A percentile compares a stretch with the other conserved stretches of the same genome.
phyloP scores from a whole-genome alignment of 2,113 vertebrate species.

The Steatornis caripensis region DNA sequence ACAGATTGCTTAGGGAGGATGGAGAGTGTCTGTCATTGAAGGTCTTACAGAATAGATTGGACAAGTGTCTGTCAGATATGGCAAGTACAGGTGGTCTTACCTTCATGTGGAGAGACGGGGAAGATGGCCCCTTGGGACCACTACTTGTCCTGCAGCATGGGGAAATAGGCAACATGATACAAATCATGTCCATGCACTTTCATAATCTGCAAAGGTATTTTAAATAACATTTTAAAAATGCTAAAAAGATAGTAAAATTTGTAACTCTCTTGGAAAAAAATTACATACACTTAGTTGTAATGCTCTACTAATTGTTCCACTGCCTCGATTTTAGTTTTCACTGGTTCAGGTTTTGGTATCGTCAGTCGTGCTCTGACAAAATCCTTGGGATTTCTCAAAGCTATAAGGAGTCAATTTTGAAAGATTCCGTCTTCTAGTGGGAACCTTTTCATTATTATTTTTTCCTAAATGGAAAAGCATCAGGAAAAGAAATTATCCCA shows the following conservation, averaged over 20 bases:
- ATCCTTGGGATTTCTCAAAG: background rate
- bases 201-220: background rate
- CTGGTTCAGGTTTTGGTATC: background rate
- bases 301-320: background rate
- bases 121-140: background rate
- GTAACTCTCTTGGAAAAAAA: background rate
- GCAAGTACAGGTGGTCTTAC: background rate
- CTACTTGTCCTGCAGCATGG: background rate
- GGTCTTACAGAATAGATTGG: background rate
- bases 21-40: background rate
- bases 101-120: background rate
- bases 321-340: background rate
- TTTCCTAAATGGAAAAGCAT: background rate
- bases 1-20: slow-evolving; percentile 11
- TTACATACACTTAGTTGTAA: background rate
- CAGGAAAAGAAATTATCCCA: background rate
- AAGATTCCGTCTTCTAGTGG: background rate
- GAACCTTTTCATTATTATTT: background rate
- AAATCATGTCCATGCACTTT: background rate
- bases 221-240: background rate
- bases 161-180: background rate
- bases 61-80: background rate
- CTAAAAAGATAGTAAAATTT: background rate
- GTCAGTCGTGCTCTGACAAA: background rate
- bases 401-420: background rate